Conservation (phyloP, 1,140 invertebrate genomes). For the Drosophila repleta region DNA sequence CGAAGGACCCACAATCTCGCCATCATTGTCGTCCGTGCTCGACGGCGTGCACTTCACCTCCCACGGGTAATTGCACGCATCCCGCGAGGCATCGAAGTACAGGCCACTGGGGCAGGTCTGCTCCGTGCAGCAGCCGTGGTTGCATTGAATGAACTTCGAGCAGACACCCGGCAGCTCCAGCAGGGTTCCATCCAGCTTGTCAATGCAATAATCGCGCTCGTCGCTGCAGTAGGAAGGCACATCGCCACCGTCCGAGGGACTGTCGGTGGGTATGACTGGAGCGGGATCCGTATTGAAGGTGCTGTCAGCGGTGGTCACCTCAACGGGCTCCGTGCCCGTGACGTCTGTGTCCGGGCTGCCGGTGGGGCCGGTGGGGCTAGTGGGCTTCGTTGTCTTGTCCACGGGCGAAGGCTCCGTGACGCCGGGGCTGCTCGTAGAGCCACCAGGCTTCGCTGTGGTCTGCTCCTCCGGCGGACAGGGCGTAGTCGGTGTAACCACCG, state of each 20-base stretch:
- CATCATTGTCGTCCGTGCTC: conserved; percentile 11
- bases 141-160: conserved; percentile 52
- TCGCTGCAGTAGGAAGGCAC: conserved; percentile 48
- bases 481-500: not conserved
- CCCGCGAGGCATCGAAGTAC: conserved; percentile 29
- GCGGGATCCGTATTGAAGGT: not conserved
- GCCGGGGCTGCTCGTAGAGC: conserved; percentile 1
- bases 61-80: conserved; percentile 33
- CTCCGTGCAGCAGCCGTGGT: conserved; percentile 45
- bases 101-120: conserved; percentile 49
- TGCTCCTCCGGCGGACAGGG: conserved; percentile 6
- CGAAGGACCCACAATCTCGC: conserved; percentile 54
- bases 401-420: not conserved
- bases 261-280: not conserved
- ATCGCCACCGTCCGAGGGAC: not conserved
- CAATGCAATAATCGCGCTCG: conserved; percentile 19
- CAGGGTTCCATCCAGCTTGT: conserved; percentile 5
- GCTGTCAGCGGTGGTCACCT: not conserved
- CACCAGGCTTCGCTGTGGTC: conserved; percentile 22
- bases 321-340: not conserved
- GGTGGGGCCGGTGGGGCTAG: no score
- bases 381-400: no score
- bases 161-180: conserved; percentile 43
- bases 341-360: not conserved
- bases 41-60: conserved; percentile 41